phyloP scores from a whole-genome alignment of 1,140 invertebrate genomes.

The Cotesia glomerata region DNA sequence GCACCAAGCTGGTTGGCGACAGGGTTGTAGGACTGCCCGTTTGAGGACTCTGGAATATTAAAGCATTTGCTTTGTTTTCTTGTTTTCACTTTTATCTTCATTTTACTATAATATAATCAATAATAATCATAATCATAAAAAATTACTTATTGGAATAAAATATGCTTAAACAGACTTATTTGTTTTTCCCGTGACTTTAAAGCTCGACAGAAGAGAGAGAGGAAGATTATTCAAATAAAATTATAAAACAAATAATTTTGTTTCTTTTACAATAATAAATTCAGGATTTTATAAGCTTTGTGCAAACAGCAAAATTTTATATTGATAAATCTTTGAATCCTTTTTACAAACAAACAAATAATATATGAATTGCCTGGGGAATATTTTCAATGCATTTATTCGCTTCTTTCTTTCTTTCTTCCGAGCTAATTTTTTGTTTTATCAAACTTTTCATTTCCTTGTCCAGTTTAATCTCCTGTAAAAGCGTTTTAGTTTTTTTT shows the following conservation, averaged over 20 bases:
- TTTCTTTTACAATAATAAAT: not conserved
- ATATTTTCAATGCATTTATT: not conserved
- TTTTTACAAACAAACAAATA: constrained; percentile 9
- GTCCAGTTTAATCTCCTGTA: not conserved
- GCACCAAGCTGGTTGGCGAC: constrained; percentile 72
- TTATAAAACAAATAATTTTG: constrained; percentile 20
- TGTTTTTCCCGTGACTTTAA: too few relatives aligned
- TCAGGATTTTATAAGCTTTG: not conserved
- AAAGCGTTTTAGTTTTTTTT: not conserved
- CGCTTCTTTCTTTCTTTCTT: not conserved
- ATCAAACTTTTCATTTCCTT: not conserved
- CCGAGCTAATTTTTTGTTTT: too few relatives aligned
- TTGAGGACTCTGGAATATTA: constrained; percentile 71
- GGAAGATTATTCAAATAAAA: constrained; percentile 11
- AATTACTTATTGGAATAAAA: not conserved
- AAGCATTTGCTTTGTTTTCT: constrained; percentile 38
- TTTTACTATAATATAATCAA: constrained; percentile 26
- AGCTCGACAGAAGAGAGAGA: not conserved
- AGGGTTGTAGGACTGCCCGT: constrained; percentile 74
- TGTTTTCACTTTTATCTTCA: constrained; percentile 20
- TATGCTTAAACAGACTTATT: not conserved
- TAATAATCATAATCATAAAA: not conserved
- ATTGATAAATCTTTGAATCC: not conserved
- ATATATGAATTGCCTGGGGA: not conserved
- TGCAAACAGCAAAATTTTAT: not conserved